Conservation (phyloP, 2,888 invertebrate genomes). For the Euclidia mi region DNA sequence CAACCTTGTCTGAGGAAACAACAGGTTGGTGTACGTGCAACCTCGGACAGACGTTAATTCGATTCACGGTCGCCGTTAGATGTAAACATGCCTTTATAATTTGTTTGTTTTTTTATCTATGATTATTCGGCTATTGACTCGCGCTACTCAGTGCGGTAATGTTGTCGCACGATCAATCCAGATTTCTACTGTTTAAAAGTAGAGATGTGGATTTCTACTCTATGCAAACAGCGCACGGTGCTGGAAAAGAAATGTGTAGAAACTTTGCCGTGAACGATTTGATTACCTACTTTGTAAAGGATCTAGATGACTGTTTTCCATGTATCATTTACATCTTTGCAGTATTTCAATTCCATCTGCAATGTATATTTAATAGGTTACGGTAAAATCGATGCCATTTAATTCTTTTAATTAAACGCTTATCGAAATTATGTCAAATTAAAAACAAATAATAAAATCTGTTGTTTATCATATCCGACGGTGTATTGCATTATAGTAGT, state of each 20-base stretch:
- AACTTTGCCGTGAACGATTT: conserved; percentile 32
- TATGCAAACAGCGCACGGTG: conserved; percentile 29
- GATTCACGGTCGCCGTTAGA: conserved; percentile 75
- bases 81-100: conserved; percentile 72
- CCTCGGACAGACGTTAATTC: conserved; percentile 80
- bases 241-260: conserved; percentile 50
- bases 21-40: conserved; percentile 79
- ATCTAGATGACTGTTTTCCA: conserved; percentile 25
- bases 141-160: too few relatives aligned
- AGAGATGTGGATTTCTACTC: conserved; percentile 13
- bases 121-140: conserved; percentile 25
- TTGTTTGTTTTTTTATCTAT: conserved; percentile 65
- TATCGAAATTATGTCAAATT: conserved; percentile 68
- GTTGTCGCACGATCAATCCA: too few relatives aligned
- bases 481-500: conserved; percentile 78
- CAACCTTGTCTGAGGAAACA: conserved; percentile 74
- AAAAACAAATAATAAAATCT: conserved; percentile 70
- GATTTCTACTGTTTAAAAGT: neutral
- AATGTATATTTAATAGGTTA: neutral
- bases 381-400: too few relatives aligned
- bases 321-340: neutral
- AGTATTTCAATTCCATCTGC: neutral
- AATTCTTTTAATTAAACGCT: conserved; percentile 17
- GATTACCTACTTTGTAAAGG: conserved; percentile 47
- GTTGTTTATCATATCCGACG: conserved; percentile 68